Evolutionary conservation across 2,888 invertebrate genomes (phyloP).

Genomic region (Hydroisotoma schaefferi): DNA sequence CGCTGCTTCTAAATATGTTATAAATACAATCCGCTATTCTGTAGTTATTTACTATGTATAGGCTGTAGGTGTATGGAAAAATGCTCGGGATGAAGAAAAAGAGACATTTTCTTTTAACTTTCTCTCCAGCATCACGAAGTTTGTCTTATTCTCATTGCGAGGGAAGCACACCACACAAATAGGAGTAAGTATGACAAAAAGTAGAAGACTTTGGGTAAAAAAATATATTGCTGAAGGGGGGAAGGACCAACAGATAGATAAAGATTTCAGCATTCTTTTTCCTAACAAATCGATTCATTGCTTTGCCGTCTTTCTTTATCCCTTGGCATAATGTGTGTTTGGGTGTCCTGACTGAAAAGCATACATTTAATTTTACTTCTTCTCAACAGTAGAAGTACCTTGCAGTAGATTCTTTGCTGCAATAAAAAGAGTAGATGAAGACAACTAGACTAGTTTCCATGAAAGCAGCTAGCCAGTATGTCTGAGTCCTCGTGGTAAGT

Average conservation of each 20-base stretch:
- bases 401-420: background rate
- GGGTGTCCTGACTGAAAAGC: too few species aligned
- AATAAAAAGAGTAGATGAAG: background rate
- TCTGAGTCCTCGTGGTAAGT: too few species aligned
- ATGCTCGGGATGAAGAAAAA: background rate
- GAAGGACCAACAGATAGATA: background rate
- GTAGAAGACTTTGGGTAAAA: background rate
- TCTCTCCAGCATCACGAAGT: too few species aligned
- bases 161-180: too few species aligned
- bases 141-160: too few species aligned
- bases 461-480: too few species aligned
- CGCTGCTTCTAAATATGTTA: too few species aligned
- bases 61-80: background rate
- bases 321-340: background rate
- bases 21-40: too few species aligned
- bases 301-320: constrained; percentile 2
- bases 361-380: background rate
- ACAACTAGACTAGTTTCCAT: too few species aligned
- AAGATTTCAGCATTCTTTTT: background rate
- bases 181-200: background rate
- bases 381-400: background rate
- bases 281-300: background rate
- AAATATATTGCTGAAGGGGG: background rate
- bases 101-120: background rate
- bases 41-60: background rate